Evolutionary conservation across 2,113 vertebrate genomes (phyloP).

Genomic region (Proteles cristata): DNA sequence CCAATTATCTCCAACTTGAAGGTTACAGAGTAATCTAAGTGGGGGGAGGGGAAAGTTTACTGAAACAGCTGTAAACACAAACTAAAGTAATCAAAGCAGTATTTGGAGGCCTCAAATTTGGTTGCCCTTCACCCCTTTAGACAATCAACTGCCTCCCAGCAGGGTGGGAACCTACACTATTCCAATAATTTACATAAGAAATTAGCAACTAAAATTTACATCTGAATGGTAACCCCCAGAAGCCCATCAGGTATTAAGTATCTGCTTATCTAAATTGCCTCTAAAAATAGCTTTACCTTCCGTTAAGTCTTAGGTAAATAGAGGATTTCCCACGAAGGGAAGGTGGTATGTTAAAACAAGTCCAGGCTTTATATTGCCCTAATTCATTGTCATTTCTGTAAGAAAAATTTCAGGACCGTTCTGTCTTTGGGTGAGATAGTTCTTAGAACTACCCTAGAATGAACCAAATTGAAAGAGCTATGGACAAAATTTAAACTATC

Average conservation of each 20-base stretch:
- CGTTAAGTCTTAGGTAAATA: conserved; percentile 83
- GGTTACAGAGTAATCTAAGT: conserved; percentile 69
- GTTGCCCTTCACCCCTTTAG: conserved; percentile 28
- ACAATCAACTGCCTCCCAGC: conserved; percentile 71
- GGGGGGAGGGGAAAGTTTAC: conserved; percentile 49
- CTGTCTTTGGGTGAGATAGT: background rate
- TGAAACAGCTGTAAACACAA: conserved; percentile 63
- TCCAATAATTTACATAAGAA: conserved; percentile 85
- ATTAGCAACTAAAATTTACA: conserved; percentile 85
- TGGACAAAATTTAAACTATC: background rate
- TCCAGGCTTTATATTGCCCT: background rate
- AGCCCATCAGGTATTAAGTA: conserved; percentile 86
- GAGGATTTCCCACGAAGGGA: conserved; percentile 80
- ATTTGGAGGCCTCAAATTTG: conserved; percentile 54
- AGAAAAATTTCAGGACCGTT: conserved; percentile 9
- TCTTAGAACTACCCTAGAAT: conserved; percentile 30
- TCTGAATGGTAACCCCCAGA: conserved; percentile 84
- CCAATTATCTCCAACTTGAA: conserved; percentile 68
- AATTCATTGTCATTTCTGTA: conserved; percentile 28
- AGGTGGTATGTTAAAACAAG: conserved; percentile 70
- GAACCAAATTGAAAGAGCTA: background rate
- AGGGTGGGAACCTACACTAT: conserved; percentile 68
- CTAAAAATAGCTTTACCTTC: conserved; percentile 81
- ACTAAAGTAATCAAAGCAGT: conserved; percentile 61
- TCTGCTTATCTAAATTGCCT: conserved; percentile 85